phyloP scores from a whole-genome alignment of 2,797 vertebrate species.

The Sebastes oblongus region DNA sequence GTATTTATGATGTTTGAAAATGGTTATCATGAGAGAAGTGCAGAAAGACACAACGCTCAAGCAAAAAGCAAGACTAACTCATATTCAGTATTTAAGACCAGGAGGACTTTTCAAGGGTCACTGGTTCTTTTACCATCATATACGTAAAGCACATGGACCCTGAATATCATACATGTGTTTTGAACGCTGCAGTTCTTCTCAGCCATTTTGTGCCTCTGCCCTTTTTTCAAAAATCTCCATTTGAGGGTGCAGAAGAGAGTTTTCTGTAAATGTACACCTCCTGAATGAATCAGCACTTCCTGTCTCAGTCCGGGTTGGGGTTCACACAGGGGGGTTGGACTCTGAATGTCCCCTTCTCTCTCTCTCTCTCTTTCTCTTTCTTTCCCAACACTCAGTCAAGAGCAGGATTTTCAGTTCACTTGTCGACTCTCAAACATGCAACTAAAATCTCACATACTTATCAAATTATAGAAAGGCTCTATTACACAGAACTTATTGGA shows the following conservation, averaged over 20 bases:
- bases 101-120: neutral
- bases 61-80: neutral
- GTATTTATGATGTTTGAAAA: conserved; percentile 10
- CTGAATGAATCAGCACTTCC: conserved; percentile 62
- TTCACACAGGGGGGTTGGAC: conserved; percentile 15
- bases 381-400: neutral
- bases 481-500: conserved; percentile 45
- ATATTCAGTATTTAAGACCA: neutral
- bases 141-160: neutral
- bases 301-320: conserved; percentile 46
- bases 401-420: conserved; percentile 16
- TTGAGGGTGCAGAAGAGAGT: conserved; percentile 21
- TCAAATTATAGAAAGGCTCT: conserved; percentile 46
- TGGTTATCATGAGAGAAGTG: neutral
- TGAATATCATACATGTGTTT: neutral
- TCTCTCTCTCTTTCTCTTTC: neutral
- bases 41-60: neutral
- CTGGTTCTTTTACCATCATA: neutral
- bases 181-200: neutral
- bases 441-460: conserved; percentile 45
- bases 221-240: conserved; percentile 27
- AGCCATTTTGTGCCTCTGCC: conserved; percentile 37
- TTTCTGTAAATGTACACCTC: conserved; percentile 62
- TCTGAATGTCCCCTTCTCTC: conserved; percentile 12
- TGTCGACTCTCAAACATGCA: too few relatives aligned